Evolutionary conservation across 1,140 invertebrate genomes (phyloP).

Genomic region (Dreissena polymorpha): DNA sequence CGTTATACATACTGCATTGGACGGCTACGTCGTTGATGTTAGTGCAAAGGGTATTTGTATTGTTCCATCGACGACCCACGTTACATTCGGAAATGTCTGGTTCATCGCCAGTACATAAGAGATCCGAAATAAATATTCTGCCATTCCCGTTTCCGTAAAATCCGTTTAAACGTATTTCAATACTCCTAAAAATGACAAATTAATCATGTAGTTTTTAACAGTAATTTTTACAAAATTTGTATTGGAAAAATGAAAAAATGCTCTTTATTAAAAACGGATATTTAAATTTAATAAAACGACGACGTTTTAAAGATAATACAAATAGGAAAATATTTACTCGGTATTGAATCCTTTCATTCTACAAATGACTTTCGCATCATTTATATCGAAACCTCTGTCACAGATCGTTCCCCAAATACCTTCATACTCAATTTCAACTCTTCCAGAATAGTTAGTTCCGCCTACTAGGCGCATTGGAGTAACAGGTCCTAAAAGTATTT

Average conservation of each 20-base stretch:
- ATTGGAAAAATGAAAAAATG: too few species aligned
- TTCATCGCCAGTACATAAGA: background rate
- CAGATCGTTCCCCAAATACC: conserved; percentile 61
- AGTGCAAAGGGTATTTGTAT: background rate
- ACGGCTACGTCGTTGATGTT: background rate
- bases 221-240: too few species aligned
- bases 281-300: too few species aligned
- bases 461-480: conserved; percentile 11
- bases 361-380: conserved; percentile 59
- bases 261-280: too few species aligned
- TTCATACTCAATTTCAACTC: conserved; percentile 57
- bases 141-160: background rate
- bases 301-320: too few species aligned
- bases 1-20: background rate
- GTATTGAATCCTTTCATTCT: conserved; percentile 48
- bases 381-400: conserved; percentile 53
- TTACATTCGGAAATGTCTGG: background rate
- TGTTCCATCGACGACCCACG: background rate
- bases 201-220: too few species aligned
- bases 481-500: conserved; percentile 11
- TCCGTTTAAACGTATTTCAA: background rate
- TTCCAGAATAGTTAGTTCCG: conserved; percentile 43
- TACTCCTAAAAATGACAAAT: too few species aligned
- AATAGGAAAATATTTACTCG: conserved; percentile 3
- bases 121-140: background rate